Conservation (phyloP, 2,797 vertebrate genomes). For the Balearica regulorum region DNA sequence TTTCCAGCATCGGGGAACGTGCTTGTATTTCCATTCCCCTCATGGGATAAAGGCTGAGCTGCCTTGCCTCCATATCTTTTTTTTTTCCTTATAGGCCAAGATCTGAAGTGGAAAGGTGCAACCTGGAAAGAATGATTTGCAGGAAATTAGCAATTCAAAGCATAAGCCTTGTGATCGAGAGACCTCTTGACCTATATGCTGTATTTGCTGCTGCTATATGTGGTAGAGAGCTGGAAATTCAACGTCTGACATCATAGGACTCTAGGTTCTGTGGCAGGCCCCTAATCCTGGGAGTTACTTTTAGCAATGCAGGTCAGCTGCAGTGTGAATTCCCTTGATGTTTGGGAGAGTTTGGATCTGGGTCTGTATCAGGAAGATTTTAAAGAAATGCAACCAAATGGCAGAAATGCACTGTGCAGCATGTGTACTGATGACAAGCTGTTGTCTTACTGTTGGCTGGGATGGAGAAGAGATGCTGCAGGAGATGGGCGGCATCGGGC, state of each 20-base stretch:
- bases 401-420: neutral
- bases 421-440: neutral
- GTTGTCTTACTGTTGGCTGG: neutral
- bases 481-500: neutral
- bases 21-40: conserved; percentile 22
- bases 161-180: neutral
- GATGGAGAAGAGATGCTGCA: neutral
- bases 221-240: neutral
- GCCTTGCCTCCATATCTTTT: neutral
- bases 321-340: neutral
- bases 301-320: neutral
- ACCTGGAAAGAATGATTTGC: neutral
- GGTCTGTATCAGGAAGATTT: neutral
- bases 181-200: neutral
- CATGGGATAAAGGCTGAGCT: neutral
- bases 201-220: neutral
- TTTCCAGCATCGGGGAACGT: conserved; percentile 1
- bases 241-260: neutral
- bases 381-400: neutral
- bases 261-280: neutral
- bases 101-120: conserved; percentile 13
- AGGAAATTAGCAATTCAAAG: conserved; percentile 8
- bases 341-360: neutral
- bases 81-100: neutral
- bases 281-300: neutral